Percentiles rank a stretch among this genome's conserved stretches.
Evolutionary conservation across 2,113 vertebrate species (phyloP).

Genomic region (Tachycineta bicolor): DNA sequence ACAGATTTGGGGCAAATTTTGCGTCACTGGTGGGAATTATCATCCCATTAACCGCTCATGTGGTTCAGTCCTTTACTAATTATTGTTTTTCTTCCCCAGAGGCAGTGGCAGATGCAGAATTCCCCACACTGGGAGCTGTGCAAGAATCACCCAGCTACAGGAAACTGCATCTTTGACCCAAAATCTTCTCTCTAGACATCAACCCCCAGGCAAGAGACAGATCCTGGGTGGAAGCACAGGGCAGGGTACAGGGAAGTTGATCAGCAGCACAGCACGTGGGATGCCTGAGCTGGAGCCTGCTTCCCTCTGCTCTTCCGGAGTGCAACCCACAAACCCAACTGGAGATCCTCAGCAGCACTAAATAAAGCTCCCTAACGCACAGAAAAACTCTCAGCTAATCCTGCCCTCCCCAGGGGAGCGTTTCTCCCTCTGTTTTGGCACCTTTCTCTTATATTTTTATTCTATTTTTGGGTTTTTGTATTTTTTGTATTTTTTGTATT

Average conservation of each 20-base stretch:
- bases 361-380: neutral
- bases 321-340: neutral
- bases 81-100: neutral
- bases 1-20: neutral
- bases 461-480: rapidly evolving
- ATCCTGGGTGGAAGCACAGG: neutral
- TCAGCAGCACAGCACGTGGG: neutral
- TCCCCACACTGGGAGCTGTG: rapidly evolving
- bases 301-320: neutral
- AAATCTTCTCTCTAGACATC: neutral
- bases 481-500: no score
- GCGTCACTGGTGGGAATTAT: neutral
- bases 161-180: neutral
- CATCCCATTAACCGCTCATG: rapidly evolving
- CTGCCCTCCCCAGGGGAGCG: neutral
- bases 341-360: neutral
- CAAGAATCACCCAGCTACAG: neutral
- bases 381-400: neutral
- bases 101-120: neutral
- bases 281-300: neutral
- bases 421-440: neutral
- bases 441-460: neutral
- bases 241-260: neutral
- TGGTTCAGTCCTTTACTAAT: neutral
- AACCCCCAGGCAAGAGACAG: neutral